Conservation (phyloP, 2,888 invertebrate species). For the Cryptus viduatorius region DNA sequence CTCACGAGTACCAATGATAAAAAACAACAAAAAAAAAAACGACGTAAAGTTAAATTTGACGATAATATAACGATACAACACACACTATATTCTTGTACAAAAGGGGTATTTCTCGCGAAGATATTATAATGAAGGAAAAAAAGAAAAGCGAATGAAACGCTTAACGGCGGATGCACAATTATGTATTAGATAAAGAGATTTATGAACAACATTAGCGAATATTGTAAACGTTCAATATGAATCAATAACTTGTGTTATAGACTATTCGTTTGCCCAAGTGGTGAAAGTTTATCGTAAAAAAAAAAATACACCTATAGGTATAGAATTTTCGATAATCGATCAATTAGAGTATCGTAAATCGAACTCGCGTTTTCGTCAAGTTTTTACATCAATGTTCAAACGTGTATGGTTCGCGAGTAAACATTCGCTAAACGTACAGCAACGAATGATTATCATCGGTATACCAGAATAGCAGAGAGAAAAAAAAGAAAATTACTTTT, state of each 20-base stretch:
- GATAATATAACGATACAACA: conserved; percentile 56
- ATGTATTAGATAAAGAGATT: conserved; percentile 30
- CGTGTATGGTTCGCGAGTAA: conserved; percentile 19
- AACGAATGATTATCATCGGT: conserved; percentile 40
- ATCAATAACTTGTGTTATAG: conserved; percentile 38
- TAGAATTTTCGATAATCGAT: conserved; percentile 57
- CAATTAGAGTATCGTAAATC: conserved; percentile 22
- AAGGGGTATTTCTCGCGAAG: conserved; percentile 27
- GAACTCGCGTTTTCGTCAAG: conserved; percentile 24
- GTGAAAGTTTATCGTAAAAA: conserved; percentile 19
- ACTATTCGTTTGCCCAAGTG: conserved; percentile 14
- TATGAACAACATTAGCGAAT: conserved; percentile 36
- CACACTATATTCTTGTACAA: conserved; percentile 66
- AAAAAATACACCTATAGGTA: conserved; percentile 39
- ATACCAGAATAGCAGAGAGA: neutral
- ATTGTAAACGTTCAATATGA: conserved; percentile 34
- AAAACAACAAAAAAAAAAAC: conserved; percentile 25
- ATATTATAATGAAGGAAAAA: conserved; percentile 11
- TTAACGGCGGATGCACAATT: conserved; percentile 49
- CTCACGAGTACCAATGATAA: conserved; percentile 46
- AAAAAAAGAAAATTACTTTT: neutral
- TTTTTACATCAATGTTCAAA: conserved; percentile 39
- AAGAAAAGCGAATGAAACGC: conserved; percentile 28
- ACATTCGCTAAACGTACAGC: conserved; percentile 27
- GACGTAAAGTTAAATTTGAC: conserved; percentile 31